These are phyloP conservation scores for Nematolebias whitei DNA, from an alignment of 2,113 vertebrate species.

Conservation along the genomic window DNA sequence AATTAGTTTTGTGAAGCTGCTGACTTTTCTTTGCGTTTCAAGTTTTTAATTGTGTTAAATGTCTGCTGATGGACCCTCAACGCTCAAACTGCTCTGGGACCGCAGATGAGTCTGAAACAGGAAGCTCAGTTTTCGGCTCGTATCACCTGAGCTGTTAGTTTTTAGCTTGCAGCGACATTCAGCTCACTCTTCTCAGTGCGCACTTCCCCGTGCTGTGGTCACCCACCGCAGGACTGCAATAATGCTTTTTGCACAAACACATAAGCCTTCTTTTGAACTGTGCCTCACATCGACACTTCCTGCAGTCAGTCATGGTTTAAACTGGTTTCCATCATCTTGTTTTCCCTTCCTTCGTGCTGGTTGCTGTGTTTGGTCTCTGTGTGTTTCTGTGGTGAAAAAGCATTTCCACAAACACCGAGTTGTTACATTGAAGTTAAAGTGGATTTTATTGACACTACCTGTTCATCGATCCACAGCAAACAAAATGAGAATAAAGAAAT, in stretches of 20 bases:
- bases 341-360: background rate
- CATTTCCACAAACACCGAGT: constrained; percentile 10
- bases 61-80: background rate
- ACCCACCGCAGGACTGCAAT: constrained; percentile 61
- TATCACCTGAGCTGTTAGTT: background rate
- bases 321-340: background rate
- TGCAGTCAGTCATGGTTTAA: constrained; percentile 17
- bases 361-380: constrained; percentile 6
- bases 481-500: background rate
- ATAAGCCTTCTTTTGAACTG: constrained; percentile 48
- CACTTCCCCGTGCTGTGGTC: constrained; percentile 30
- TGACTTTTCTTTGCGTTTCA: constrained; percentile 1
- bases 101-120: no score
- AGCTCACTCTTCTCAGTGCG: background rate
- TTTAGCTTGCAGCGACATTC: constrained; percentile 14
- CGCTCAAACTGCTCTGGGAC: background rate
- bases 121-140: background rate
- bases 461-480: constrained; percentile 3
- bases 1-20: constrained; percentile 2
- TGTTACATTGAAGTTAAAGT: constrained; percentile 36
- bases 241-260: constrained; percentile 65
- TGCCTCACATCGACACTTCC: constrained; percentile 30
- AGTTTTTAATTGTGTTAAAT: background rate
- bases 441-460: constrained; percentile 25
- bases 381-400: background rate